Evolutionary conservation across 2,797 vertebrate genomes (phyloP).

Genomic region (Epinephelus coioides): DNA sequence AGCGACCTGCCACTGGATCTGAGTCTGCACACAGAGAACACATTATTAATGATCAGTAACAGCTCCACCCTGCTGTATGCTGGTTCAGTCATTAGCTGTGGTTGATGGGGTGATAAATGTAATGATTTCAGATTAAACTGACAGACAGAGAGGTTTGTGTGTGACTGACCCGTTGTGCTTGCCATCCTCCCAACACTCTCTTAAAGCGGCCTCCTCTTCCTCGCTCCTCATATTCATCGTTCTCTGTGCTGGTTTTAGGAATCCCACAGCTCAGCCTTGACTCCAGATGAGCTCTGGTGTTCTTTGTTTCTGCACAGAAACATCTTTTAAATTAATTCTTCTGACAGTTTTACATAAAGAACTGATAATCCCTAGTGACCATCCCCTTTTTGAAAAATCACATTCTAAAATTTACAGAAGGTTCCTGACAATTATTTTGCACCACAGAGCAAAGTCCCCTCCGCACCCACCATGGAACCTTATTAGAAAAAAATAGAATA

Average conservation of each 20-base stretch:
- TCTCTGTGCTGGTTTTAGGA: conserved; percentile 30
- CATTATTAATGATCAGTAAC: background rate
- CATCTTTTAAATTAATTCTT: background rate
- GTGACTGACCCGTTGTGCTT: conserved; percentile 58
- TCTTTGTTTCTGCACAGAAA: conserved; percentile 44
- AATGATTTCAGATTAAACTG: background rate
- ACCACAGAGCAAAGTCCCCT: no score
- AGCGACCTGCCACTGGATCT: conserved; percentile 93
- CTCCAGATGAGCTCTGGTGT: conserved; percentile 68
- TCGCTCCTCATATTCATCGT: conserved; percentile 49
- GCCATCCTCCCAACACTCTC: conserved; percentile 64
- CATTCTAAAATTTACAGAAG: no score
- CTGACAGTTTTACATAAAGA: background rate
- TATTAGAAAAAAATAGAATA: no score
- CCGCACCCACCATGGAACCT: no score
- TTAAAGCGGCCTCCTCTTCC: background rate
- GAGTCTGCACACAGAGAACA: conserved; percentile 73
- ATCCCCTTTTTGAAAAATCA: background rate
- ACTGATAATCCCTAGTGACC: background rate
- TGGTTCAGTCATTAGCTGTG: background rate
- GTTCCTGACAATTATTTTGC: no score
- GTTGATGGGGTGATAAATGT: background rate
- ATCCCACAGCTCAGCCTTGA: conserved; percentile 84
- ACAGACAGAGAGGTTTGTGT: background rate
- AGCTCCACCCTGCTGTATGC: background rate